Percentiles rank a stretch among this genome's conserved stretches.
These are phyloP conservation scores for Latheticus oryzae DNA, from an alignment of 2,888 invertebrate genomes.

Conservation along the genomic window DNA sequence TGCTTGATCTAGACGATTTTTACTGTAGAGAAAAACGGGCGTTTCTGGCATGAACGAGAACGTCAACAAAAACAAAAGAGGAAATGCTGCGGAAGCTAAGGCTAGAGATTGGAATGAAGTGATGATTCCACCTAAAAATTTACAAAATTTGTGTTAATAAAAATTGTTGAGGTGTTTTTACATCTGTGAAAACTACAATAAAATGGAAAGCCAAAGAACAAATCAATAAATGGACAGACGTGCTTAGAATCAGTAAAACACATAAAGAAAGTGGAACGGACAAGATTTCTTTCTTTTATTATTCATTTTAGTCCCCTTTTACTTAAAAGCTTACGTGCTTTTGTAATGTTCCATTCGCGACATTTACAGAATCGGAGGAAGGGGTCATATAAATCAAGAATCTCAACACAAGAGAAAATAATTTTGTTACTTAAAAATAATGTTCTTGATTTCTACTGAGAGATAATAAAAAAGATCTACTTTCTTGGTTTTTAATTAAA, in stretches of 20 bases:
- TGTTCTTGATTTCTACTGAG: too few species aligned
- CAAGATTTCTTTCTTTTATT: constrained; percentile 30
- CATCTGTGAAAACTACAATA: too few species aligned
- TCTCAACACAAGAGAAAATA: background rate
- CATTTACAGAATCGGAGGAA: background rate
- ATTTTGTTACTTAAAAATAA: too few species aligned
- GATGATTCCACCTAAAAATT: constrained; percentile 61
- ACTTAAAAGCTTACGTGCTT: constrained; percentile 38
- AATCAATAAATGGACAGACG: constrained; percentile 17
- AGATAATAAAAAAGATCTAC: too few species aligned
- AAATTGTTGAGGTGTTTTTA: constrained; percentile 29
- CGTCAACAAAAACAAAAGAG: constrained; percentile 63
- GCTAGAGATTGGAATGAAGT: constrained; percentile 60
- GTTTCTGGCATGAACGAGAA: constrained; percentile 79
- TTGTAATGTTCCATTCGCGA: constrained; percentile 18
- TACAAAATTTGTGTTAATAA: too few species aligned
- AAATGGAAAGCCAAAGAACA: background rate
- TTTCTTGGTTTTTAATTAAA: too few species aligned
- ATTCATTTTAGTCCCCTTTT: constrained; percentile 33
- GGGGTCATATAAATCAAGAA: constrained; percentile 11
- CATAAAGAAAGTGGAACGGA: constrained; percentile 16
- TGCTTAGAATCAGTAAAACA: constrained; percentile 19
- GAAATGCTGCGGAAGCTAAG: constrained; percentile 62
- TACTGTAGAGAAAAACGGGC: constrained; percentile 72
- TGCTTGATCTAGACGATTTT: constrained; percentile 63